Evolutionary conservation across 2,888 invertebrate genomes (phyloP).

Genomic region (Teinopalpus imperialis): DNA sequence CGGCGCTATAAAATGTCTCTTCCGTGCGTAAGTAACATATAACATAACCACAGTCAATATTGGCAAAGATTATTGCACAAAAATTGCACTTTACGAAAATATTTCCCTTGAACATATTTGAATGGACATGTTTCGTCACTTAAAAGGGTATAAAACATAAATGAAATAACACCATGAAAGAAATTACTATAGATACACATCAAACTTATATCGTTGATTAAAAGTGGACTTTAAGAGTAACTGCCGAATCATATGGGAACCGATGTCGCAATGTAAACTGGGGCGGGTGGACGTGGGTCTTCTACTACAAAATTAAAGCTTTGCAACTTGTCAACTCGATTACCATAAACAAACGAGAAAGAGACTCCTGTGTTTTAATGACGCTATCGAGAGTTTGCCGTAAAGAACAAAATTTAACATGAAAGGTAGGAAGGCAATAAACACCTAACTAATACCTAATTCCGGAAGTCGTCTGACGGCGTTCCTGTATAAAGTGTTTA

Average conservation of each 20-base stretch:
- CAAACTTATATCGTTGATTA: too few relatives aligned
- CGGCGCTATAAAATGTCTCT: too few relatives aligned
- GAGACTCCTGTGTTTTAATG: conserved; percentile 71
- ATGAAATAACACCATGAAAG: too few relatives aligned
- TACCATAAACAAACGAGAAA: conserved; percentile 77
- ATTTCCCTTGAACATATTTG: too few relatives aligned
- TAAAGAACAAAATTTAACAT: conserved; percentile 30
- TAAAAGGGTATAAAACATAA: too few relatives aligned
- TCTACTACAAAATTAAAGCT: conserved; percentile 65
- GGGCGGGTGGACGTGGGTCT: conserved; percentile 47
- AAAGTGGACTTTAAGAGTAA: conserved; percentile 1
- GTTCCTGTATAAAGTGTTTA: conserved; percentile 13
- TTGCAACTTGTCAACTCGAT: conserved; percentile 73
- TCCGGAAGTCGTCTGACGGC: conserved; percentile 14
- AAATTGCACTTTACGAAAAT: too few relatives aligned
- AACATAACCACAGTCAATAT: too few relatives aligned
- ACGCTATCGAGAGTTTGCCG: conserved; percentile 55
- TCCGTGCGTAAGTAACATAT: too few relatives aligned
- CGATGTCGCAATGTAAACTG: conserved; percentile 56
- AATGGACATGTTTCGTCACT: too few relatives aligned
- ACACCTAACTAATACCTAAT: conserved; percentile 35
- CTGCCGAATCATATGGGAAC: conserved; percentile 14
- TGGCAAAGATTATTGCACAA: too few relatives aligned
- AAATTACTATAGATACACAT: too few relatives aligned
- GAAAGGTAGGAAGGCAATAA: conserved; percentile 43